phyloP scores from a whole-genome alignment of 1,140 invertebrate genomes.

The Diploscapter pachys region DNA sequence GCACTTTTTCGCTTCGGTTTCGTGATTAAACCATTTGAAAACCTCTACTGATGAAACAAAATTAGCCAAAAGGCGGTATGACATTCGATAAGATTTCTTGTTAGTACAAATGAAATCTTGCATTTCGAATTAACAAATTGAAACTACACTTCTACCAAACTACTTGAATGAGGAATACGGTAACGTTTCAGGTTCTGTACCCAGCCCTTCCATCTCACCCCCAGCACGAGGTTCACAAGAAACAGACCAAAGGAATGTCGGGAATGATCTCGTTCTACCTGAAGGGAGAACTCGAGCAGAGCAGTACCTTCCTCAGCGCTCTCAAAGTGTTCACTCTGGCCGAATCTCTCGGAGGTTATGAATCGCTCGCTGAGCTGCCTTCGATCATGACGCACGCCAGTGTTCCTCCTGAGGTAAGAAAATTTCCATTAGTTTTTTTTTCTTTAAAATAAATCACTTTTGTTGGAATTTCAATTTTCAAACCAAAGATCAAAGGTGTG shows the following conservation, averaged over 20 bases:
- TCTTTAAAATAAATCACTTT: too few species aligned
- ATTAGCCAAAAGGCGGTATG: too few species aligned
- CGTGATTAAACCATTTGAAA: too few species aligned
- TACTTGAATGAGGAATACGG: too few species aligned
- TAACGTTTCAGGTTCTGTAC: constrained; percentile 64
- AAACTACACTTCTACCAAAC: too few species aligned
- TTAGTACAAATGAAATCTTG: background rate
- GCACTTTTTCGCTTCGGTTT: too few species aligned
- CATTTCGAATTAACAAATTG: too few species aligned
- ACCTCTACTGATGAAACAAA: too few species aligned
- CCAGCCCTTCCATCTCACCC: constrained; percentile 85
- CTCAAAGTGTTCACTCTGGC: constrained; percentile 78
- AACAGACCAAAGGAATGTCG: constrained; percentile 81
- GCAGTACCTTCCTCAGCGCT: constrained; percentile 73
- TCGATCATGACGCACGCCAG: constrained; percentile 61
- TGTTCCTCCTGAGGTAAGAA: constrained; percentile 63
- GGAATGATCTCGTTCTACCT: constrained; percentile 88
- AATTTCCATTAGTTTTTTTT: too few species aligned
- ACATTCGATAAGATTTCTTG: background rate
- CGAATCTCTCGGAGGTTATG: constrained; percentile 90
- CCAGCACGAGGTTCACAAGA: constrained; percentile 76
- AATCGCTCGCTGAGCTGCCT: constrained; percentile 74
- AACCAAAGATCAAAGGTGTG: too few species aligned
- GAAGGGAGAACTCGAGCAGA: constrained; percentile 74
- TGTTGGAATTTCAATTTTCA: too few species aligned